A percentile compares a stretch with the other conserved stretches of the same genome.
These are phyloP conservation scores for Poecilia picta DNA, from an alignment of 2,797 vertebrate species.

Conservation along the genomic window DNA sequence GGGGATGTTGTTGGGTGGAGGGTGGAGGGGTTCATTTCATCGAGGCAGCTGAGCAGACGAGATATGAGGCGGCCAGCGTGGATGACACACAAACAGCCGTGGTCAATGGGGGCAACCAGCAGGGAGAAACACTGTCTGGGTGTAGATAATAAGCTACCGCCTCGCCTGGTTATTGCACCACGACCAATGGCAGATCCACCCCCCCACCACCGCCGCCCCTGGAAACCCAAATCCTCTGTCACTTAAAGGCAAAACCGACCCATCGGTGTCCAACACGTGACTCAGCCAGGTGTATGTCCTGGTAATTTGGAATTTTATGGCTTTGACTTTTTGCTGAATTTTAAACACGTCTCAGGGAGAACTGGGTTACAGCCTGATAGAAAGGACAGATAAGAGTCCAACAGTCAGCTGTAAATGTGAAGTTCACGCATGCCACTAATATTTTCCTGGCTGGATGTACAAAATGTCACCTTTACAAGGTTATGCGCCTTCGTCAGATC, in stretches of 20 bases:
- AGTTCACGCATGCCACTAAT: slow-evolving; percentile 36
- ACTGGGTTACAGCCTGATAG: slow-evolving; percentile 11
- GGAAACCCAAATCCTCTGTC: slow-evolving; percentile 44
- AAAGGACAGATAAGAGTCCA: neutral
- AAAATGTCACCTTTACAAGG: slow-evolving; percentile 52
- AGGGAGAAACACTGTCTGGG: slow-evolving; percentile 51
- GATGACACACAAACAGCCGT: slow-evolving; percentile 59
- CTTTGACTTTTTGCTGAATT: slow-evolving; percentile 53
- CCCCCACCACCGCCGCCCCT: neutral
- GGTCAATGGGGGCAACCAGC: slow-evolving; percentile 53
- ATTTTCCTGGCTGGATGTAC: slow-evolving; percentile 24
- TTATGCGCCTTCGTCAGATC: slow-evolving; percentile 17
- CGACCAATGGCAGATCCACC: slow-evolving; percentile 27
- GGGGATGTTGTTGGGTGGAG: neutral
- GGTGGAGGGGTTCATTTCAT: slow-evolving; percentile 22
- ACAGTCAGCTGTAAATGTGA: slow-evolving; percentile 13
- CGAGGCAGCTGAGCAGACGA: slow-evolving; percentile 46
- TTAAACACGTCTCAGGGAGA: slow-evolving; percentile 10
- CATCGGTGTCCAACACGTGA: slow-evolving; percentile 29
- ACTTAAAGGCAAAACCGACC: slow-evolving; percentile 30
- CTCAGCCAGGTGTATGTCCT: slow-evolving; percentile 55
- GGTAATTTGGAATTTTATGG: slow-evolving; percentile 54
- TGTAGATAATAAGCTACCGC: slow-evolving; percentile 57
- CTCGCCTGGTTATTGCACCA: slow-evolving; percentile 41
- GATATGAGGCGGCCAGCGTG: slow-evolving; percentile 58